These are phyloP conservation scores for Dipodomys stephensi DNA, from an alignment of 2,113 vertebrate species.

Conservation along the genomic window DNA sequence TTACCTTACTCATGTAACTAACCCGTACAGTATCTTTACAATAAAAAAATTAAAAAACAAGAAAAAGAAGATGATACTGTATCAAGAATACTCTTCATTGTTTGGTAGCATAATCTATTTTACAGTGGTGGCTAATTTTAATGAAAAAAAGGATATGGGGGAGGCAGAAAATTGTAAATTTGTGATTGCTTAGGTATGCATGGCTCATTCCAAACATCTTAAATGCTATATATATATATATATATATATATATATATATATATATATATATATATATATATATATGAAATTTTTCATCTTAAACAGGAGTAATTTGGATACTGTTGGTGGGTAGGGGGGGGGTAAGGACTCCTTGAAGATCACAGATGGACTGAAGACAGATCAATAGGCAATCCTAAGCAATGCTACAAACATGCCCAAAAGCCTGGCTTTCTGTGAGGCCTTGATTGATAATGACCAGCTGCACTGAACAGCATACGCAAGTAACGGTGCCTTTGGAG, in stretches of 20 bases:
- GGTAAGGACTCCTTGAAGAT: not conserved
- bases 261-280: too few species aligned
- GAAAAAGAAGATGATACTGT: not conserved
- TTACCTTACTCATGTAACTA: too few species aligned
- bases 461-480: not conserved
- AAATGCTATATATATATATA: not conserved
- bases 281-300: not conserved
- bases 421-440: not conserved
- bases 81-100: not conserved
- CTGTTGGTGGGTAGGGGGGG: not conserved
- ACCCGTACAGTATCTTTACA: too few species aligned
- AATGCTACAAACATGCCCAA: not conserved
- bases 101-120: not conserved
- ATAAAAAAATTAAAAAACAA: too few species aligned
- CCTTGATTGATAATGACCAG: conserved; percentile 47
- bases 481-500: not conserved
- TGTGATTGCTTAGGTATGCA: not conserved
- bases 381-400: not conserved
- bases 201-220: not conserved
- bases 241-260: not conserved
- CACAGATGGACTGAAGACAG: not conserved
- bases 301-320: not conserved
- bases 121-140: not conserved
- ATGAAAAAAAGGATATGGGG: not conserved
- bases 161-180: not conserved